Evolutionary conservation across 92 coral and sea anemone species (phyloP).

Genomic region (Pocillopora meandrina): DNA sequence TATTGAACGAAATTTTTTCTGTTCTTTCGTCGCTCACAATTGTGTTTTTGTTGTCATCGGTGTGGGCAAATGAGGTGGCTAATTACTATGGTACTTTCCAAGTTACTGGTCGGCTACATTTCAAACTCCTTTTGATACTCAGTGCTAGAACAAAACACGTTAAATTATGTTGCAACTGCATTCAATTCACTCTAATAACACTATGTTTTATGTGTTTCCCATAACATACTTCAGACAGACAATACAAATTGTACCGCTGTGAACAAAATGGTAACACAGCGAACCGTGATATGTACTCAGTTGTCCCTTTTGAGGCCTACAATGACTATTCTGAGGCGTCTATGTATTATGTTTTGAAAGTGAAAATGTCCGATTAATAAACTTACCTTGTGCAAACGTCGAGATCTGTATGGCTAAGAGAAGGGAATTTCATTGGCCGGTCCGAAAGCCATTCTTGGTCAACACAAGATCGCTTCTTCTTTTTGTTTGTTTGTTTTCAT

Average conservation of each 20-base stretch:
- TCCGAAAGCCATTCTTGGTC: conserved; percentile 29
- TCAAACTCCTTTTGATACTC: no score
- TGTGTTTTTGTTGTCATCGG: background rate
- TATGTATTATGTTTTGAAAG: conserved; percentile 30
- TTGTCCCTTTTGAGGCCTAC: conserved; percentile 38
- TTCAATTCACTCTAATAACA: background rate
- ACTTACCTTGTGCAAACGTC: conserved; percentile 38
- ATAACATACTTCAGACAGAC: background rate
- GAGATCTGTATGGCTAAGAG: conserved; percentile 10
- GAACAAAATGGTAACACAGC: conserved; percentile 25
- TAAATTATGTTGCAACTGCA: background rate
- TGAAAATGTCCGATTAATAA: conserved; percentile 44
- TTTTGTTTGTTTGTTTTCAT: conserved; percentile 26
- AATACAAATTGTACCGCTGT: conserved; percentile 18
- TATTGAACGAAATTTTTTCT: background rate
- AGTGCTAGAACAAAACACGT: background rate
- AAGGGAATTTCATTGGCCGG: conserved; percentile 18
- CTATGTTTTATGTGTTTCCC: background rate
- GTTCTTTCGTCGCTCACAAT: background rate
- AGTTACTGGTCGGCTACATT: no score
- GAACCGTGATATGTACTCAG: conserved; percentile 36
- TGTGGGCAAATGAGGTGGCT: background rate
- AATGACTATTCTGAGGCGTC: conserved; percentile 13
- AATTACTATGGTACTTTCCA: background rate
- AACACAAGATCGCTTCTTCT: background rate